Base-by-base conservation (phyloP, 1,140 invertebrate genomes). In the Danaus plexippus region DNA sequence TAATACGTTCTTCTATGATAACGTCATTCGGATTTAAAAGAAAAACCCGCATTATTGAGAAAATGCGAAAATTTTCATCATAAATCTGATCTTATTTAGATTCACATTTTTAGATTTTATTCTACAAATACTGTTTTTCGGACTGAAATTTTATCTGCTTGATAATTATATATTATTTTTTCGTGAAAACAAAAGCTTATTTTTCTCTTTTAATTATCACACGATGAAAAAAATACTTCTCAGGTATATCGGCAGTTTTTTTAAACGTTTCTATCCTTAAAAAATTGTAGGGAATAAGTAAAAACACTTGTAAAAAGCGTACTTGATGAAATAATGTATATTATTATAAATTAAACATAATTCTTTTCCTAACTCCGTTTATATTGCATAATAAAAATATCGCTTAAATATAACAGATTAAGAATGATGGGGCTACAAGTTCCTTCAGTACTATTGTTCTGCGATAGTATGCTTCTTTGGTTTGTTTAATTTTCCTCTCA, bases 11-110 rank as follows among this genome's bases (percentile, higher is more conserved):
- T 69, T 51, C 56, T 54, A 64, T 74, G 77, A 79, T 66, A 69
- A 69, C 66, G 68, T 83, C 80, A 82, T 78, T 73, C 73, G 69
- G 77, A 71, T 80, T 75, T 77, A 68, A 63, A 71, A 69, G 15
- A 69, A 71, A 75, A 66, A 64, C 18, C 59, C 22, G 22, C 22
- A 32, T 32, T 32, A 32, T 32, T 32, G 22, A 32, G 22, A 32
- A 3, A 32, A 32, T 32, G 22, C 7, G 22, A 3, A 32, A 32
- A 8, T 32, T 32, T 32, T 32, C 22, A 32, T 2, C 0, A 32
- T 7, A 32, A 32, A 32, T 32, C 22, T 32, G 22, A 32, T 32
- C 22, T 32, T 32, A 6, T 32, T 15, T 32, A 32, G 7, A 32
- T 32, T 32, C 22, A 32, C 22, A 6, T 32, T 32, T 32, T 32